phyloP scores from a whole-genome alignment of 2,113 vertebrate genomes.

The Empidonax alnorum region DNA sequence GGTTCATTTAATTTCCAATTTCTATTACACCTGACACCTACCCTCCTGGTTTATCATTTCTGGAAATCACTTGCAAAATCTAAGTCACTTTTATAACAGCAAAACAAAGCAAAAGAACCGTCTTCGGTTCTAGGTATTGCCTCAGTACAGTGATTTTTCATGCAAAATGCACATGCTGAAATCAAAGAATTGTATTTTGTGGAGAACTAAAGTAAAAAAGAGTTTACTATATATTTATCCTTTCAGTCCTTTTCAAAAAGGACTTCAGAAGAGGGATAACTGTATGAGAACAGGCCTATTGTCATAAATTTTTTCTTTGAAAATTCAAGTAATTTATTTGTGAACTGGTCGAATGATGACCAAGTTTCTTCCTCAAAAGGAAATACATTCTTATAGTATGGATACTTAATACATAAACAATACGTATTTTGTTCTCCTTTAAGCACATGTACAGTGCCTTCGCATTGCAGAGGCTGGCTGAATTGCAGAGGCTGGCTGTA shows the following conservation, averaged over 20 bases:
- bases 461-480: not conserved
- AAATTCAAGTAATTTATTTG: not conserved
- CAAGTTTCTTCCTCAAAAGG: not conserved
- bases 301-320: not conserved
- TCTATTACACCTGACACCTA: not conserved
- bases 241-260: not conserved
- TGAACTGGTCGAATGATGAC: not conserved
- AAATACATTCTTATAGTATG: not conserved
- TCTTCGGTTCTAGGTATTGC: not conserved
- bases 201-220: not conserved
- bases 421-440: not conserved
- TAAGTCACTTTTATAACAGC: not conserved
- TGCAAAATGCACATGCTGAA: not conserved
- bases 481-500: not conserved
- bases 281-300: fast-evolving
- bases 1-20: not conserved
- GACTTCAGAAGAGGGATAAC: not conserved
- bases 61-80: not conserved
- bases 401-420: not conserved
- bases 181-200: not conserved
- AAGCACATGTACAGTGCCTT: not conserved
- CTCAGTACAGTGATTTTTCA: not conserved
- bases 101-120: not conserved
- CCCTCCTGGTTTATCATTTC: not conserved
- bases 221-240: not conserved